phyloP scores from a whole-genome alignment of 2,797 vertebrate genomes.

The Xenopus petersii region DNA sequence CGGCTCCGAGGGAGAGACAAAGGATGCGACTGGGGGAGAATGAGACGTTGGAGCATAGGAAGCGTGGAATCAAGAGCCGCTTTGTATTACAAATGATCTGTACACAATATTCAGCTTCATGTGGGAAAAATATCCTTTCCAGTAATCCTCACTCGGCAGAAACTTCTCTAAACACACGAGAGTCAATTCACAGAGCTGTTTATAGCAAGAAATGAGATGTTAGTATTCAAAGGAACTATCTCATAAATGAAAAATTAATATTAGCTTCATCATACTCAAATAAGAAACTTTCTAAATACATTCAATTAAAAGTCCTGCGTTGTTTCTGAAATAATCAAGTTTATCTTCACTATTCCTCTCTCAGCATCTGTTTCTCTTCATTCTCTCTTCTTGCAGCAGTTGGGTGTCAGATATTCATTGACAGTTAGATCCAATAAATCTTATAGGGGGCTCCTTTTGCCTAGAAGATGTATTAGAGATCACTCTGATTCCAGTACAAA shows the following conservation, averaged over 20 bases:
- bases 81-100: conserved; percentile 5
- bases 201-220: conserved; percentile 34
- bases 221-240: not conserved
- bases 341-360: too few species aligned
- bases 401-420: too few species aligned
- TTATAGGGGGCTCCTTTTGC: too few species aligned
- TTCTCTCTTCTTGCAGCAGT: too few species aligned
- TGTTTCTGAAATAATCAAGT: too few species aligned
- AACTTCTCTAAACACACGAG: conserved; percentile 14
- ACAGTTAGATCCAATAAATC: too few species aligned
- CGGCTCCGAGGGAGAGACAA: not conserved
- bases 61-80: conserved; percentile 15
- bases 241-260: too few species aligned
- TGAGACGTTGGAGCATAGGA: not conserved
- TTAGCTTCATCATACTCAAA: not conserved
- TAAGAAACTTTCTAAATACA: too few species aligned
- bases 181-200: conserved; percentile 35
- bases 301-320: too few species aligned
- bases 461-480: too few species aligned
- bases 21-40: not conserved
- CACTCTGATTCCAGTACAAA: too few species aligned
- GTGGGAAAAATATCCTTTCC: conserved; percentile 34
- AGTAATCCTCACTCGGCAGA: conserved; percentile 19
- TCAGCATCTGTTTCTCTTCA: too few species aligned
- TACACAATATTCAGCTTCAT: conserved; percentile 23